Evolutionary conservation across 64 coral and sea anemone species (phyloP).

Genomic region (Pachyseris speciosa): DNA sequence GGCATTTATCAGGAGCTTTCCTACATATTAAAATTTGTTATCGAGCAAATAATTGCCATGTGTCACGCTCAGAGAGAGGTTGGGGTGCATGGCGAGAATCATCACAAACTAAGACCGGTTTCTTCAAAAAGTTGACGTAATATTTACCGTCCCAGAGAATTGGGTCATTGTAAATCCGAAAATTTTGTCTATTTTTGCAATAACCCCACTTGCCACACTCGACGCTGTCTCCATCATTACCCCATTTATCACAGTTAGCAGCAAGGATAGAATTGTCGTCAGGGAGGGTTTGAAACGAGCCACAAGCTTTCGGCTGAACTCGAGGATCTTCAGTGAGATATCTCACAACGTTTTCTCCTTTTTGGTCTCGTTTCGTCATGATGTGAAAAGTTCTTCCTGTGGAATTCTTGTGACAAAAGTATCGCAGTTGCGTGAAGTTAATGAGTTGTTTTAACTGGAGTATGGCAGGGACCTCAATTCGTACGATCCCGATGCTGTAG

Average conservation of each 20-base stretch:
- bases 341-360: slow-evolving; percentile 21
- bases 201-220: slow-evolving; percentile 52
- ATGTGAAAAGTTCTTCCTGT: slow-evolving; percentile 78
- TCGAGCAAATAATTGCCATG: slow-evolving; percentile 44
- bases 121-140: slow-evolving; percentile 47
- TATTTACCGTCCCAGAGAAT: slow-evolving; percentile 48
- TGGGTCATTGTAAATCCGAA: slow-evolving; percentile 62
- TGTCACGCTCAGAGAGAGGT: slow-evolving; percentile 4
- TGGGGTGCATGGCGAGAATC: neutral
- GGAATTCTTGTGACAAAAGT: slow-evolving; percentile 61
- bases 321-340: slow-evolving; percentile 27
- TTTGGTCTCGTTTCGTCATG: slow-evolving; percentile 49
- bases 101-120: slow-evolving; percentile 5
- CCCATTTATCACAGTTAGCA: slow-evolving; percentile 64
- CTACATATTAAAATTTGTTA: neutral
- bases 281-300: slow-evolving; percentile 45
- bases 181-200: neutral
- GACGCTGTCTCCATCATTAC: neutral
- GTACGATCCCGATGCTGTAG: slow-evolving; percentile 42
- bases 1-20: too few species aligned
- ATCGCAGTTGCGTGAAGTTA: slow-evolving; percentile 60
- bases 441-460: slow-evolving; percentile 31
- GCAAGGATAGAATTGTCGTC: slow-evolving; percentile 64
- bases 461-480: slow-evolving; percentile 36
- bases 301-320: slow-evolving; percentile 43